Evolutionary conservation across 2,888 invertebrate genomes (phyloP).

Genomic region (Alviniconcha strummeri): DNA sequence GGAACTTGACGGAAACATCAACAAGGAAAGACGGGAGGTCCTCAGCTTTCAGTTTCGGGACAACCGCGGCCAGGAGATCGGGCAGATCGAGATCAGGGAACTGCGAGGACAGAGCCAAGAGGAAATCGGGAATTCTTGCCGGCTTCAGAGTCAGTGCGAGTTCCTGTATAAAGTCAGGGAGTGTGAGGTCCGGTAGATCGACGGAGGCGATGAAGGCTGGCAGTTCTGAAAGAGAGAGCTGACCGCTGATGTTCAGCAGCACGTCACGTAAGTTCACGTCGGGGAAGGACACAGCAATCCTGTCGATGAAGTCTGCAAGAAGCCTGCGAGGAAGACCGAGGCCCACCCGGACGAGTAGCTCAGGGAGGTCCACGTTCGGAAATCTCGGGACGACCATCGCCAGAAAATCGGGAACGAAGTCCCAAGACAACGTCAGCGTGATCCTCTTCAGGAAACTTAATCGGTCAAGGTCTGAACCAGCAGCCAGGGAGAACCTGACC

Average conservation of each 20-base stretch:
- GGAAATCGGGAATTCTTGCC: background rate
- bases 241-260: background rate
- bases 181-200: background rate
- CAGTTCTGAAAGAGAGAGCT: background rate
- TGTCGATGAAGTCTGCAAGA: background rate
- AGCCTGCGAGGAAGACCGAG: background rate
- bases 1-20: background rate
- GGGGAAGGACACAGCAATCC: background rate
- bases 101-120: background rate
- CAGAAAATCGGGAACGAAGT: background rate
- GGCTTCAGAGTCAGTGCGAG: background rate
- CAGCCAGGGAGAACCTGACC: background rate
- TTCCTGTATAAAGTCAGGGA: background rate
- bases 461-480: background rate
- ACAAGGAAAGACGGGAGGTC: background rate
- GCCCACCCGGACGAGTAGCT: background rate
- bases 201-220: background rate
- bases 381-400: background rate
- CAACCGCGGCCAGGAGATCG: background rate
- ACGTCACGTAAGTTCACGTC: background rate
- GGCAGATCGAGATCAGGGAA: background rate
- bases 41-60: background rate
- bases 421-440: background rate
- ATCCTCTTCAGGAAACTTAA: background rate
- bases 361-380: background rate